Evolutionary conservation across 2,888 invertebrate species (phyloP).

Genomic region (Allacma fusca): DNA sequence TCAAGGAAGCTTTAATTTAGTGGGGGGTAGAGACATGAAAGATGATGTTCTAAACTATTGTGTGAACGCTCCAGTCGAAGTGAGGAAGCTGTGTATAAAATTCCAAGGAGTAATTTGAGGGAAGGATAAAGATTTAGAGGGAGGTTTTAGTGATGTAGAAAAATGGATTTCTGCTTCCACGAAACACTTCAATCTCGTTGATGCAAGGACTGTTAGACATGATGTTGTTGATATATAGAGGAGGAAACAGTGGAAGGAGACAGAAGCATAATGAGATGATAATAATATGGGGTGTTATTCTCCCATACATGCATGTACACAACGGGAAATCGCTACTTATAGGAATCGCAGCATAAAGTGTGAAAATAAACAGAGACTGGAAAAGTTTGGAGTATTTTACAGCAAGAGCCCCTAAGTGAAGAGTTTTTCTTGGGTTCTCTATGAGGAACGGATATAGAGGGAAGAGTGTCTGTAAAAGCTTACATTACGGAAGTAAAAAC

Average conservation of each 20-base stretch:
- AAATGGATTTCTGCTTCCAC: too few species aligned
- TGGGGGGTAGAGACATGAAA: too few species aligned
- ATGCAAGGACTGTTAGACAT: too few species aligned
- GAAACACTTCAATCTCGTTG: too few species aligned
- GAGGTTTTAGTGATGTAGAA: too few species aligned
- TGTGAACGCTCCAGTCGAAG: too few species aligned
- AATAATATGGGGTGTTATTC: conserved; percentile 22
- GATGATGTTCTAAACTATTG: too few species aligned
- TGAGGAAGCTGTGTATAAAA: too few species aligned
- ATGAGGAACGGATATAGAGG: neutral
- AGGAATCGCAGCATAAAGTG: conserved; percentile 2
- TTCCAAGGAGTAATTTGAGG: too few species aligned
- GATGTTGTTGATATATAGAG: neutral
- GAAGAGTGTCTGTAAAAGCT: neutral
- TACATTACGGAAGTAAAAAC: neutral
- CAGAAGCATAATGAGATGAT: conserved; percentile 25
- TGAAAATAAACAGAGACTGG: conserved; percentile 4
- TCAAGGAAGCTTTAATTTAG: too few species aligned
- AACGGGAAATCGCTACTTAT: neutral
- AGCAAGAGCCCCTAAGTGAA: neutral
- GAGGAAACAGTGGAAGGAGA: neutral
- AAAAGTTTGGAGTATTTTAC: neutral
- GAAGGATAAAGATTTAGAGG: too few species aligned
- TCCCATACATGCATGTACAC: neutral
- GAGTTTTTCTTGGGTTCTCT: neutral